These are phyloP conservation scores for Gadopsis marmoratus DNA, from an alignment of 2,797 vertebrate genomes.

Conservation along the genomic window DNA sequence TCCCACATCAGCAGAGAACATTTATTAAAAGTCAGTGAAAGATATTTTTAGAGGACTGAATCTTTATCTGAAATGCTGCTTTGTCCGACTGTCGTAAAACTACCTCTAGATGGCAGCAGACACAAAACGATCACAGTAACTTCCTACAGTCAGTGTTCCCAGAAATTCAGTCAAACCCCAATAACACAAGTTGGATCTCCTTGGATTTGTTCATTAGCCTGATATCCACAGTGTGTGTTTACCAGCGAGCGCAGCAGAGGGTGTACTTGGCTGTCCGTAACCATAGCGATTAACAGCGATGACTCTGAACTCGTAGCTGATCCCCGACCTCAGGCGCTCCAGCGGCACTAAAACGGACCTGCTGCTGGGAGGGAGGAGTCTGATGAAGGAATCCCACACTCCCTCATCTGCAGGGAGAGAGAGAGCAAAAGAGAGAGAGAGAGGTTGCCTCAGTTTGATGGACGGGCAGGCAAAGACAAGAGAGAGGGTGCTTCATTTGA, in stretches of 20 bases:
- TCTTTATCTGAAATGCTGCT: background rate
- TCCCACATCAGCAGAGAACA: background rate
- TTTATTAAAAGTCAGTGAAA: background rate
- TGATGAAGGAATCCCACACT: slow-evolving; percentile 94
- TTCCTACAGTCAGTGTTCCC: background rate
- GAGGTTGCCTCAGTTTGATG: background rate
- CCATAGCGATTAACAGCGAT: slow-evolving; percentile 92
- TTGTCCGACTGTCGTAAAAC: background rate
- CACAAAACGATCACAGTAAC: slow-evolving; percentile 15
- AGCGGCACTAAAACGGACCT: slow-evolving; percentile 90
- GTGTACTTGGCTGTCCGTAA: slow-evolving; percentile 93
- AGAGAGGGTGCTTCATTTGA: background rate
- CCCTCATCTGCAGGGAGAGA: slow-evolving; percentile 89
- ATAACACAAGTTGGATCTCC: slow-evolving; percentile 17
- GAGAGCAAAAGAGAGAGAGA: background rate
- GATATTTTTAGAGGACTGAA: background rate
- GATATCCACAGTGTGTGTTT: slow-evolving; percentile 43
- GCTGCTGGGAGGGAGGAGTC: slow-evolving; percentile 88
- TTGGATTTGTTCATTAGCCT: slow-evolving; percentile 26
- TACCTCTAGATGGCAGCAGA: slow-evolving; percentile 70
- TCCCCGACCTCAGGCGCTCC: slow-evolving; percentile 91
- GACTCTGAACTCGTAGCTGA: slow-evolving; percentile 97
- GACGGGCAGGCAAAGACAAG: background rate
- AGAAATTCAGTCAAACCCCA: slow-evolving; percentile 20
- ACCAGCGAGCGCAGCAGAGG: slow-evolving; percentile 93